Base-by-base conservation (phyloP, 2,797 vertebrate genomes). In the Periophthalmus magnuspinnatus region DNA sequence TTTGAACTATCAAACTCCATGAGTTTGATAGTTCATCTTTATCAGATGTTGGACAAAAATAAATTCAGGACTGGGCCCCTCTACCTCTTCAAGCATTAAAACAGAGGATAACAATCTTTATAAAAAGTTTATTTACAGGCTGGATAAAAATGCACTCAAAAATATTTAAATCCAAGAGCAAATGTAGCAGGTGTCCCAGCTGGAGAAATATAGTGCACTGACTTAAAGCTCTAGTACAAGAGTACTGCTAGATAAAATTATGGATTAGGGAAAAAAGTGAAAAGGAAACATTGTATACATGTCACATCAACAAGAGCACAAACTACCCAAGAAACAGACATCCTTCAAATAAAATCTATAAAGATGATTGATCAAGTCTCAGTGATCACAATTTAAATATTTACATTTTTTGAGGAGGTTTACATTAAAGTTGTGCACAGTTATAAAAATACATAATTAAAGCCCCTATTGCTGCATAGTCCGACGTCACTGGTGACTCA, bases 91-190 rank as follows among this genome's bases (percentile, higher is more conserved):
- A 28, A 36, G 36, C 11, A 38, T 38, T 38, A 19, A 36, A 9
- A 9, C 11, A 13, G 5, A 28, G 28, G 48, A 38, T 69, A 4
- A 58, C 64, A 2, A 2, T 64, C 71, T 68, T 76, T 38, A 67
- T 45, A 22, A 80, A 82, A 72, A 0, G 5, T 90, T 90, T 90
- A 90, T 90, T 90, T 81, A 89, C 79, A 88, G 32, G 2, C 58
- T 61, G 64, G 65, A 78, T 67, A 67, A 68, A 85, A 78, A 78
- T 79, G 50, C 47, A 67, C 33, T 61, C 1, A 61, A 72, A 62
- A 73, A 66, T 55, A 58, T 56, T 38, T 13, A 36, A 14, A 34
- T 69, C 65, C 22, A 60, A 13, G 17, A 74, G 33, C 6, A 77
- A 59, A 59, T 67, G 4, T 65, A 75, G 75, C 77, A 45, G 68